Evolutionary conservation across 2,888 invertebrate genomes (phyloP).

Genomic region (Acheta domesticus): DNA sequence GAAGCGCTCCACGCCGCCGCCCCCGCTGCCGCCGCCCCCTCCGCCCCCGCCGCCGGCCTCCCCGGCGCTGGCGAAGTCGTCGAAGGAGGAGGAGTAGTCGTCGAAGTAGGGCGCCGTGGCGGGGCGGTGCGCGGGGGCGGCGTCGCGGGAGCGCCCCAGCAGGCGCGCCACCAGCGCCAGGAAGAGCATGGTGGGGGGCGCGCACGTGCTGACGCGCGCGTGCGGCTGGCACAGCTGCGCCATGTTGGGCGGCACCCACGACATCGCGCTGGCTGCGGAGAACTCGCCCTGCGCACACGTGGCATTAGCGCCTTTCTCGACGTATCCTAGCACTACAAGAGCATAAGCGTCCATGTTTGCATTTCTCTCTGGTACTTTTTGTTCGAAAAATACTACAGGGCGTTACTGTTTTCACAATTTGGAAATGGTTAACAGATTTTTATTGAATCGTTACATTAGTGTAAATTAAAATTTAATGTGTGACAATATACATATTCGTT

Average conservation of each 20-base stretch:
- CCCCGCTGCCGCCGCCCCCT: neutral
- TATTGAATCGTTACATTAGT: no score
- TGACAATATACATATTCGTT: no score
- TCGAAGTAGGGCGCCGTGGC: slow-evolving; percentile 20
- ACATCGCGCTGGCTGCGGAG: slow-evolving; percentile 29
- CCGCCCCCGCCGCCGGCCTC: neutral
- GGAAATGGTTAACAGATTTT: no score
- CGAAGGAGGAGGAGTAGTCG: neutral
- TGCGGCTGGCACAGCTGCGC: slow-evolving; percentile 54
- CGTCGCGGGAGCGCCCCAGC: slow-evolving; percentile 55
- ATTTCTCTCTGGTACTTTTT: no score
- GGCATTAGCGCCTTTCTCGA: no score
- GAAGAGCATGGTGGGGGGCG: slow-evolving; percentile 57
- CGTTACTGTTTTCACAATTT: no score
- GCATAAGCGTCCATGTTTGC: no score
- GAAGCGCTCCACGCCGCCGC: slow-evolving; percentile 46
- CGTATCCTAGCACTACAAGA: no score
- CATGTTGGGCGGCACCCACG: slow-evolving; percentile 50
- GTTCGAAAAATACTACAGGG: no score
- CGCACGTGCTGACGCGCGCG: slow-evolving; percentile 57
- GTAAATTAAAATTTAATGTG: no score
- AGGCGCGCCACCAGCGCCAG: slow-evolving; percentile 56
- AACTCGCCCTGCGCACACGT: no score
- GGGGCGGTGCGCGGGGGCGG: neutral
- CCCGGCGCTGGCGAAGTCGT: neutral